Evolutionary conservation across 35 echinoderm and acorn worm species (phyloP), one percentile per base, ranked within the genome.

Genomic region (Eucidaris tribuloides): DNA sequence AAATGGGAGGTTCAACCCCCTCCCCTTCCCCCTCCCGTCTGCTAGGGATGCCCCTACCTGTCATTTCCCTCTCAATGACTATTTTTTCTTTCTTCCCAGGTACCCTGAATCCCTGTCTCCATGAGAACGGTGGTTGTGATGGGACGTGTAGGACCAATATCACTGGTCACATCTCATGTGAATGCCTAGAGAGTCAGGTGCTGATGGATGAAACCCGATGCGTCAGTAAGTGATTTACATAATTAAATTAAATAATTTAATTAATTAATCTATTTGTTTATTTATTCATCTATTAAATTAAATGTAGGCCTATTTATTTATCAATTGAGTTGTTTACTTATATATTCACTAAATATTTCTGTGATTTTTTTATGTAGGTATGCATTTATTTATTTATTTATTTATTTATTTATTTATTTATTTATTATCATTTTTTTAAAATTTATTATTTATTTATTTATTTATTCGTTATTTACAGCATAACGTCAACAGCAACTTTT

Each of bases 91-190:
- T 76, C 7, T 88, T 18, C 2, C 0, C 42, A 95, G 92, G 92
- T 82, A 62, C 32, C 56, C 20, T 17, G 19, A 68, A 48, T 33
- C 82, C 87, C 0, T 95, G 92, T 44, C 39, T 4, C 40, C 31
- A 38, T n/a, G 30, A 91, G 17, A 97, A 97, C 71, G 94, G 94
- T 42, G 94, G 94, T 1, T 97, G 94, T 86, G 89, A 89, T 4
- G 81, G 30, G 7, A 61, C 15, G 1, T 97, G 94, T 60, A 34
- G 1, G 6, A 89, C 83, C 7, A 71, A 89, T 45, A 86, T 85
- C 27, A 71, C 22, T 31, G 94, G 89, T 29, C 71, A 71, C 6
- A 83, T 97, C 24, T 7, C 38, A 5, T 97, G 94, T 43, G 33
- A 24, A 15, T 97, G 94, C 54, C 44, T 54, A 37, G 31, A 76